Base-by-base conservation (phyloP, 1,140 invertebrate genomes). In the Drosophila lowei region DNA sequence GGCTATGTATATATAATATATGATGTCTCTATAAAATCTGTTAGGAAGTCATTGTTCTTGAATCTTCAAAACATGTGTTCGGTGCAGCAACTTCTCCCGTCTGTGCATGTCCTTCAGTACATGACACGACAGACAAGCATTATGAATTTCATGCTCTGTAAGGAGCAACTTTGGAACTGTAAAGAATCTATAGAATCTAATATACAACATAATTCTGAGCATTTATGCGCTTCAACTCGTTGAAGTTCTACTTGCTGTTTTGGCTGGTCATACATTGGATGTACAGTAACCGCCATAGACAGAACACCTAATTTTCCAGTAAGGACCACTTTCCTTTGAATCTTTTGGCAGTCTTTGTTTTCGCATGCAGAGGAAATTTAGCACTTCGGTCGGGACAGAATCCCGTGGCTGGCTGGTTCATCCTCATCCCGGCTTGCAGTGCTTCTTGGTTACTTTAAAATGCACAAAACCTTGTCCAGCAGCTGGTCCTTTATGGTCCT, bases 391-490 rank as follows among this genome's bases (percentile, higher is more conserved):
- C 4, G 23, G 23, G 23, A 6, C 5, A 41, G 66, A 59, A 67
- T 44, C 48, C 34, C 53, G 44, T 50, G 53, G 50, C 56, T 16
- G 18, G 13, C 30, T 11, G 2, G 8, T 8, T 34, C 30, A 11
- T 38, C 30, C 23, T 25, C 23, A 25, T 5, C 11, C 11, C 11
- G 30, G 30, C 8, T 11, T 8, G 28, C 28, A 11, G 3, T 38
- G 11, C 52, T 43, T 54, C n/a, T 34, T 43, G 60, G 41, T 47
- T 38, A 28, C 43, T 79, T 83, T 52, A 67, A 85, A 83, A 78
- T 74, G 56, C 79, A 84, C 44, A 71, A 28, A 71, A 63, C 11
- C 25, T 47, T 44, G 56, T 72, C 54, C 58, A 61, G 46, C 46
- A 38, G 43, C 34, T 23, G 23, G 41, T 34, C 65, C 42, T 47